phyloP scores from a whole-genome alignment of 2,888 invertebrate species.

The Pterostichus madidus region DNA sequence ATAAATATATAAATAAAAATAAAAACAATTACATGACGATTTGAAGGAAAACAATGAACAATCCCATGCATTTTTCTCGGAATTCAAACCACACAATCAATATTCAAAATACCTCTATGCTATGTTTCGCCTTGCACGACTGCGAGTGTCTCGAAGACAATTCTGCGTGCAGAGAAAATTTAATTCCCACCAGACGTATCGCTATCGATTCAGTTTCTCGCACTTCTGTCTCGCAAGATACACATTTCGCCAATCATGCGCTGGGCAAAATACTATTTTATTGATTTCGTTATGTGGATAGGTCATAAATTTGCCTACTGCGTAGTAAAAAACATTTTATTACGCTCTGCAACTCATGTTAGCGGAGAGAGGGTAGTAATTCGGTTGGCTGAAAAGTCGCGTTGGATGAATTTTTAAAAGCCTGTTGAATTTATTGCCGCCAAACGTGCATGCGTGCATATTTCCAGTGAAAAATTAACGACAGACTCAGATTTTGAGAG shows the following conservation, averaged over 20 bases:
- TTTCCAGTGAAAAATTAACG: slow-evolving; percentile 30
- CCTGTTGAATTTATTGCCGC: slow-evolving; percentile 54
- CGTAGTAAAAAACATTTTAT: slow-evolving; percentile 59
- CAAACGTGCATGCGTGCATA: slow-evolving; percentile 48
- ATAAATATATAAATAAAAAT: no score
- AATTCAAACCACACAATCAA: slow-evolving; percentile 11
- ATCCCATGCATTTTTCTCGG: no score
- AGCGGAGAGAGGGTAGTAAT: slow-evolving; percentile 11
- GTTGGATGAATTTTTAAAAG: slow-evolving; percentile 57
- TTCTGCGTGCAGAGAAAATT: slow-evolving; percentile 15
- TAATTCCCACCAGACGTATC: background rate
- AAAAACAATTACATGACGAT: no score
- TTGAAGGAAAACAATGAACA: no score
- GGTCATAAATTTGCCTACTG: slow-evolving; percentile 51
- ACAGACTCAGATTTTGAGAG: slow-evolving; percentile 32
- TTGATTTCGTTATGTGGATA: slow-evolving; percentile 52
- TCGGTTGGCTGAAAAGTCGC: slow-evolving; percentile 36
- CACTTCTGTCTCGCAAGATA: background rate
- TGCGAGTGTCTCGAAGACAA: background rate
- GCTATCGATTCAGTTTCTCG: slow-evolving; percentile 17
- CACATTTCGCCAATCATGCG: slow-evolving; percentile 45
- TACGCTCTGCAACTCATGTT: slow-evolving; percentile 21
- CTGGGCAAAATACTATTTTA: slow-evolving; percentile 55
- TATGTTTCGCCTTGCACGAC: background rate
- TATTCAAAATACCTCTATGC: slow-evolving; percentile 23